These are phyloP conservation scores for Drosophila ambigua DNA, from an alignment of 1,140 invertebrate genomes.

Conservation along the genomic window DNA sequence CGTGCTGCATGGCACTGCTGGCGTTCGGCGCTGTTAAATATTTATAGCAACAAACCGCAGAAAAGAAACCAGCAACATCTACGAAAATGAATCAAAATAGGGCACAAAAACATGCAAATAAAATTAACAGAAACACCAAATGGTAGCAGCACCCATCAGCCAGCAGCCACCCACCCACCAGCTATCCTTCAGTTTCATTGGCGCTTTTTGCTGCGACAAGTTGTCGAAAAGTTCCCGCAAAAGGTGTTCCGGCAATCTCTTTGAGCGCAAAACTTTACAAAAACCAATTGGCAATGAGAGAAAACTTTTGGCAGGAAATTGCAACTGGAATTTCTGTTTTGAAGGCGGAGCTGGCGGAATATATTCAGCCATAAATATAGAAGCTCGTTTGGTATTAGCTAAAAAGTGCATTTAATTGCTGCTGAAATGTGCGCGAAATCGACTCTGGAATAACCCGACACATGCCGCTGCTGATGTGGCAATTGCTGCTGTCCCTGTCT, in stretches of 20 bases:
- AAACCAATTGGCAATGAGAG: constrained; percentile 18
- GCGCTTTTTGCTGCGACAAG: constrained; percentile 21
- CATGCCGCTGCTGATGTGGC: too few species aligned
- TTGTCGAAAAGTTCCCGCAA: constrained; percentile 26
- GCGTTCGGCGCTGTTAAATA: constrained; percentile 75
- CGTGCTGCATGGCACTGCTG: constrained; percentile 57
- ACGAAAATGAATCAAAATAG: constrained; percentile 71
- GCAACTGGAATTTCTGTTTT: not conserved
- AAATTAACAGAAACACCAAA: constrained; percentile 70
- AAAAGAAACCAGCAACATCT: constrained; percentile 22
- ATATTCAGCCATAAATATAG: too few species aligned
- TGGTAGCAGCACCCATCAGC: constrained; percentile 7
- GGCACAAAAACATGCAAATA: constrained; percentile 75
- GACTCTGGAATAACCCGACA: too few species aligned
- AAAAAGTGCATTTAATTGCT: too few species aligned
- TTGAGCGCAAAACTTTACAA: constrained; percentile 25
- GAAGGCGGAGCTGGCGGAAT: too few species aligned
- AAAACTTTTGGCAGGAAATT: constrained; percentile 2
- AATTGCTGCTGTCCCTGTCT: constrained; percentile 29
- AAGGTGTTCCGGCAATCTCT: constrained; percentile 45
- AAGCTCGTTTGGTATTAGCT: too few species aligned
- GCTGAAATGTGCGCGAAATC: too few species aligned
- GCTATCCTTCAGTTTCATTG: constrained; percentile 17
- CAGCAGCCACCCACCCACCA: too few species aligned
- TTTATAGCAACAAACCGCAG: constrained; percentile 49